phyloP scores from a whole-genome alignment of 1,140 invertebrate genomes.

The Sweltsa coloradensis region DNA sequence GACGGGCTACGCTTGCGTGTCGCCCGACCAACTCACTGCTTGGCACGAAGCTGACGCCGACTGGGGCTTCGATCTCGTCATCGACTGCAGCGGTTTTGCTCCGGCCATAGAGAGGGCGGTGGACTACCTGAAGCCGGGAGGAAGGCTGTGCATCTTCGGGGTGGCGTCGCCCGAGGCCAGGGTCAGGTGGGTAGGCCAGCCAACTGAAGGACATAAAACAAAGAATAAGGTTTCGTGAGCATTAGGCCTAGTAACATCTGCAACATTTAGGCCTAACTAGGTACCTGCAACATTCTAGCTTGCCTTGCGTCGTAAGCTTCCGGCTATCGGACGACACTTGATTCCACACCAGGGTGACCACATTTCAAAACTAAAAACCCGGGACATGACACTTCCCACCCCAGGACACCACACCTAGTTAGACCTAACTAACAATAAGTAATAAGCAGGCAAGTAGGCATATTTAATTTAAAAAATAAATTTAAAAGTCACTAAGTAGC shows the following conservation, averaged over 20 bases:
- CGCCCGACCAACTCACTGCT: slow-evolving; percentile 38
- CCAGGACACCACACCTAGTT: too few species aligned
- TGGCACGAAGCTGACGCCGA: slow-evolving; percentile 22
- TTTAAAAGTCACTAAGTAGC: too few species aligned
- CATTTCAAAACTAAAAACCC: too few species aligned
- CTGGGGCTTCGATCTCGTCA: slow-evolving; percentile 40
- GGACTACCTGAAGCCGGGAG: slow-evolving; percentile 31
- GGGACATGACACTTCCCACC: too few species aligned
- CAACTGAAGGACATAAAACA: background rate
- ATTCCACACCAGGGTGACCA: background rate
- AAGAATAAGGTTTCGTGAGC: background rate
- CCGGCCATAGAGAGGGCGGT: slow-evolving; percentile 40
- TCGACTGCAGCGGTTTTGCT: slow-evolving; percentile 52
- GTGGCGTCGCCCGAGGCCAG: slow-evolving; percentile 34
- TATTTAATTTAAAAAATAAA: too few species aligned
- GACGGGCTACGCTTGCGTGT: slow-evolving; percentile 37
- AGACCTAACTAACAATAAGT: too few species aligned
- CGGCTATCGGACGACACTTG: background rate
- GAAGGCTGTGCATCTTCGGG: slow-evolving; percentile 42
- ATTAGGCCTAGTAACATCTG: background rate
- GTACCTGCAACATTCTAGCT: background rate
- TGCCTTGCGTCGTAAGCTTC: background rate
- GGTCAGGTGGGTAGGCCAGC: slow-evolving; percentile 20
- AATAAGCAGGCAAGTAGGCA: too few species aligned
- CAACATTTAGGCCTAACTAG: background rate